Base-by-base conservation (phyloP, 2,888 invertebrate genomes). In the Phasia obesa region DNA sequence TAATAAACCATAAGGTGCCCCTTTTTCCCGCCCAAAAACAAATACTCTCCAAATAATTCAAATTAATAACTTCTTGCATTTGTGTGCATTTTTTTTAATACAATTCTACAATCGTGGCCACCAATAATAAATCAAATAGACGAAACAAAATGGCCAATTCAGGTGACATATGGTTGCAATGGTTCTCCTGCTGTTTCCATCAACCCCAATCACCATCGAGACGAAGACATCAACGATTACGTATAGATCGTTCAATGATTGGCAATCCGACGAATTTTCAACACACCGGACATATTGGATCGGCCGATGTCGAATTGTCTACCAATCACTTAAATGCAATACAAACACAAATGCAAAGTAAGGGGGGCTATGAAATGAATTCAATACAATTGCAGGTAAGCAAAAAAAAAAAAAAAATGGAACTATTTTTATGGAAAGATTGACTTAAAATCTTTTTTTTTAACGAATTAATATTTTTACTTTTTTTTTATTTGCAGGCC, bases 281-380 rank as follows among this genome's bases (percentile, higher is more conserved):
- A 89, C 99, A 99, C 92, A 98, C 98, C 51, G 94, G 90, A 38
- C 97, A 97, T 91, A 95, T 97, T 89, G 97, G 98, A 25, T 97
- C 97, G 21, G 95, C 96, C 67, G 98, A 98, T 91, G 94, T 97
- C 81, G 96, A 96, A 90, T 94, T 96, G 92, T 96, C 95, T 23
- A 94, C 94, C 78, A 95, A 95, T 86, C 94, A 97, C 92, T 93
- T 98, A 85, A 94, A 95, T 90, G 96, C 96, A 86, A 94, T 98
- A 89, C 97, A 98, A 92, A 96, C 95, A 88, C 98, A 98, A 92
- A 97, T 98, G 98, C 96, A 96, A 91, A 97, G 97, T 92, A 98
- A 98, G 93, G 98, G 98, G 70, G 98, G 97, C 86, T 98, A 97
- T 90, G 97, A 97, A 90, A 94, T 94, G 92, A 92, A 91, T 85